Evolutionary conservation across 2,797 vertebrate species (phyloP).

Genomic region (Antennarius maculatus): DNA sequence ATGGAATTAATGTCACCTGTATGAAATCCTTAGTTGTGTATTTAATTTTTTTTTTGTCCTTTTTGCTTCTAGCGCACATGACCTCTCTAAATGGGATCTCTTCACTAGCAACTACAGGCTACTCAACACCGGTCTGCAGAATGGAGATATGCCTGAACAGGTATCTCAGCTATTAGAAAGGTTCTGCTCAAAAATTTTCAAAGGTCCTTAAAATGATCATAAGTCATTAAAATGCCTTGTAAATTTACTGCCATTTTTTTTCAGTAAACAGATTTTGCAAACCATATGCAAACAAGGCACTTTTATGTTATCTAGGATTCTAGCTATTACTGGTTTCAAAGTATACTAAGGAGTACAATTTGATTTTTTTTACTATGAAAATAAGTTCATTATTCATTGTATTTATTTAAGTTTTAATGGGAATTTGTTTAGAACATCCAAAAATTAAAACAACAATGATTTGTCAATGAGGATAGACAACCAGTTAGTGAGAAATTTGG

Average conservation of each 20-base stretch:
- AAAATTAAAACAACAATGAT: too few relatives aligned
- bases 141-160: slow-evolving; percentile 98
- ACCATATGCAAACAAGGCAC: background rate
- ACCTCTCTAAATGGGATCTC: slow-evolving; percentile 97
- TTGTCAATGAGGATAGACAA: too few relatives aligned
- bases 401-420: too few relatives aligned
- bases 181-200: background rate
- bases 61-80: slow-evolving; percentile 88
- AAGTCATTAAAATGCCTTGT: too few relatives aligned
- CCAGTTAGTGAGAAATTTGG: too few relatives aligned
- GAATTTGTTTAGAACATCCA: too few relatives aligned
- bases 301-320: too few relatives aligned
- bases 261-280: background rate
- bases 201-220: background rate
- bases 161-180: slow-evolving; percentile 64
- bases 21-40: background rate
- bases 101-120: slow-evolving; percentile 97
- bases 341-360: too few relatives aligned
- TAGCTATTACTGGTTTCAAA: too few relatives aligned
- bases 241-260: too few relatives aligned
- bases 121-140: slow-evolving; percentile 95
- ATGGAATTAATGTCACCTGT: background rate
- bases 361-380: too few relatives aligned
- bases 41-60: slow-evolving; percentile 24
- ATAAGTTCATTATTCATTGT: too few relatives aligned